Evolutionary conservation across 2,888 invertebrate species (phyloP), one percentile per base, ranked within the genome.

Genomic region (Congeria kusceri): DNA sequence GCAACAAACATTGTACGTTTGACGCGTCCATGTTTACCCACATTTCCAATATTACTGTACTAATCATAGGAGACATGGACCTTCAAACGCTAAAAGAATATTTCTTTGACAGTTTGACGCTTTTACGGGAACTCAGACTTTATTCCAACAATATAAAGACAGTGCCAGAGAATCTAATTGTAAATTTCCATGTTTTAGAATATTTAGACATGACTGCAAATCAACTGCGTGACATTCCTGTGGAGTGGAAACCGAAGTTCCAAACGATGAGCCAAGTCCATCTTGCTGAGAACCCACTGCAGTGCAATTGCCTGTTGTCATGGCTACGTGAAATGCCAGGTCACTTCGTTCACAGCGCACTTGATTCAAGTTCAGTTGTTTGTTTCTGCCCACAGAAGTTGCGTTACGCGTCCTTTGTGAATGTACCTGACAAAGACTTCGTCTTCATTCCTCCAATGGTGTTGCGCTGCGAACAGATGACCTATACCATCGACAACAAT

Each of bases 291-390:
- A 87, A 88, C 53, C 86, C 82, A 3, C 85, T 86, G 85, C 85
- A 85, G 46, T 87, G 88, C 68, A 83, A 85, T 78, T 88, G 88
- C 64, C 79, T 79, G 62, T 25, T 88, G 58, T 64, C 68, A 9
- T 88, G 88, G 88, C 66, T 88, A 29, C 80, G 76, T 46, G 79
- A 80, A 46, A 69, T 84, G 27, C 76, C 80, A 9, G 39, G 29
- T n/a, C 49, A 61, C 2, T 82, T 80, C n/a, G 61, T 77, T 39
- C 57, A 77, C 5, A 76, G 73, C 32, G 56, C 58, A 3, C 46
- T 47, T 5, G 73, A 85, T 27, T 69, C 65, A 1, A 73, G 69
- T 2, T 80, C 83, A 44, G 74, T 86, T 1, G 75, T 83, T 23
- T 88, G 88, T 67, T 73, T 77, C 44, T 82, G 84, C 25, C 88